Conservation (phyloP, 2,113 vertebrate species). For the Dromaius novaehollandiae region DNA sequence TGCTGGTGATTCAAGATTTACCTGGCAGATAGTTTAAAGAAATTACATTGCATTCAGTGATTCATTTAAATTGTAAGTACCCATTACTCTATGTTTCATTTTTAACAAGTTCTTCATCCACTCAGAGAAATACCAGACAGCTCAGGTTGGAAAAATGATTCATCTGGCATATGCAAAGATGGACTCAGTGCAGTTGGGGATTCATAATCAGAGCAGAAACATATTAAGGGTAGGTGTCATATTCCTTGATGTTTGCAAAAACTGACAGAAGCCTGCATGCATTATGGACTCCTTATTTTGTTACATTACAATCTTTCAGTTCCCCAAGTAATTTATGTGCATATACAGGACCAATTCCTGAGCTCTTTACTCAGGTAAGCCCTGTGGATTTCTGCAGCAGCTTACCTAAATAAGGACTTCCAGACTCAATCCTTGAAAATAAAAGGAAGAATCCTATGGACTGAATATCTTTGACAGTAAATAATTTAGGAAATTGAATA, state of each 20-base stretch:
- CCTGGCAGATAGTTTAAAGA: slow-evolving; percentile 51
- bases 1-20: slow-evolving; percentile 48
- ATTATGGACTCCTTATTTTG: slow-evolving; percentile 51
- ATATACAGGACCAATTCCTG: slow-evolving; percentile 42
- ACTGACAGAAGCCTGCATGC: slow-evolving; percentile 45
- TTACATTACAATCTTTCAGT: slow-evolving; percentile 12
- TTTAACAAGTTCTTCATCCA: slow-evolving; percentile 60
- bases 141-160: slow-evolving; percentile 45
- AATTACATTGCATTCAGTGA: slow-evolving; percentile 42
- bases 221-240: slow-evolving; percentile 42
- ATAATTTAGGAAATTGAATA: slow-evolving; percentile 47
- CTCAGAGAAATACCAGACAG: slow-evolving; percentile 48
- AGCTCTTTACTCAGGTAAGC: slow-evolving; percentile 42
- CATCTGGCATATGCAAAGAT: slow-evolving; percentile 33
- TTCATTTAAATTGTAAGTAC: slow-evolving; percentile 64
- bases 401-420: slow-evolving; percentile 29
- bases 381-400: slow-evolving; percentile 29
- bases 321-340: slow-evolving; percentile 67
- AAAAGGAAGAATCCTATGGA: slow-evolving; percentile 24
- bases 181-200: slow-evolving; percentile 18
- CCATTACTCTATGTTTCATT: slow-evolving; percentile 56
- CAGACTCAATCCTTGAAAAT: not conserved
- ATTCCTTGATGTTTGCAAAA: slow-evolving; percentile 65
- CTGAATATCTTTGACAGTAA: slow-evolving; percentile 30
- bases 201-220: slow-evolving; percentile 60